A percentile compares a stretch with the other conserved stretches of the same genome.
These are phyloP conservation scores for Apotomis betuletana DNA, from an alignment of 2,888 invertebrate species.

Conservation along the genomic window DNA sequence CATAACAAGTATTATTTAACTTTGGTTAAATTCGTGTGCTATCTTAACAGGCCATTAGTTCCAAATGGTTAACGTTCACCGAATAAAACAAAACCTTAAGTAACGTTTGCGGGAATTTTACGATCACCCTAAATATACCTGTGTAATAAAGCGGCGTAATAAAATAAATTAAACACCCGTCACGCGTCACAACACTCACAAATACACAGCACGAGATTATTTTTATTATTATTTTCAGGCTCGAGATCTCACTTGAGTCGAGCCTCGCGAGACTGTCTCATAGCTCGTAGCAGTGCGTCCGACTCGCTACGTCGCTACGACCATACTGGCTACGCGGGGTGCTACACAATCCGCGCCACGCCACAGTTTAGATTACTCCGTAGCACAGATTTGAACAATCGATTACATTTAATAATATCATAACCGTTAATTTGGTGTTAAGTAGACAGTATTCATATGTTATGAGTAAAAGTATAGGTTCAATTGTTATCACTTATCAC, in stretches of 20 bases:
- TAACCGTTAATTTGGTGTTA: background rate
- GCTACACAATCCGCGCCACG: conserved; percentile 70
- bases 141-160: conserved; percentile 46
- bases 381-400: conserved; percentile 77
- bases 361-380: conserved; percentile 71
- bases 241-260: conserved; percentile 33
- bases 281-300: conserved; percentile 58
- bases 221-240: conserved; percentile 19
- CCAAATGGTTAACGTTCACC: conserved; percentile 62
- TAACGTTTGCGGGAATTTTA: conserved; percentile 56
- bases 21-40: conserved; percentile 56
- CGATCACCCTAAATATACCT: conserved; percentile 62
- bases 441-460: too few species aligned
- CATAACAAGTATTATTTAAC: conserved; percentile 14
- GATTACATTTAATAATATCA: conserved; percentile 60
- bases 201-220: conserved; percentile 28
- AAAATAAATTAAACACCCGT: conserved; percentile 8
- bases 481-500: too few species aligned
- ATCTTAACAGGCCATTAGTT: conserved; percentile 76
- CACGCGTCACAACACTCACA: conserved; percentile 57
- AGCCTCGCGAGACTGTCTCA: conserved; percentile 39
- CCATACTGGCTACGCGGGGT: conserved; percentile 75
- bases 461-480: too few species aligned
- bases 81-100: conserved; percentile 65
- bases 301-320: conserved; percentile 69